These are phyloP conservation scores for Pimpla rufipes DNA, from an alignment of 2,888 invertebrate genomes.

Conservation along the genomic window DNA sequence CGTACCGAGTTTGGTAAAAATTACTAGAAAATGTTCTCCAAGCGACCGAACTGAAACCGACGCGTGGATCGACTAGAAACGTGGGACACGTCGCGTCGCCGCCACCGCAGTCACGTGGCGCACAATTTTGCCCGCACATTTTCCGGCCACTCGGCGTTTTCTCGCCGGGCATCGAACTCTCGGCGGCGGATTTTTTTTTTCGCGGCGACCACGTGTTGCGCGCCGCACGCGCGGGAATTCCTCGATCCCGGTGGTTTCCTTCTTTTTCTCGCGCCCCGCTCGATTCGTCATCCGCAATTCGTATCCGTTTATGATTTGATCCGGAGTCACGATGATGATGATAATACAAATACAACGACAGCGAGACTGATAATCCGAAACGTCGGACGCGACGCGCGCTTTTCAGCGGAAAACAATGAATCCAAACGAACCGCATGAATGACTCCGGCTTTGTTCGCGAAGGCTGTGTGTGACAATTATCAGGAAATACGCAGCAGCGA, in stretches of 20 bases:
- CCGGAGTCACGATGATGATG: neutral
- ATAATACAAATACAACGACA: neutral
- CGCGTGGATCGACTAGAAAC: neutral
- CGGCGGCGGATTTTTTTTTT: neutral
- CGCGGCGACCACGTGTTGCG: neutral
- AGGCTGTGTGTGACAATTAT: neutral
- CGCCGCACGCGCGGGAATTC: neutral
- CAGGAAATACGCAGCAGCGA: neutral
- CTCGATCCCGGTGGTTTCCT: neutral
- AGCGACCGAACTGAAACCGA: too few relatives aligned
- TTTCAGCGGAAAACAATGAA: conserved; percentile 17
- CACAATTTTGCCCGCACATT: conserved; percentile 30
- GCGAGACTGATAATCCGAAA: neutral
- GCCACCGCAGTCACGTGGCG: conserved; percentile 6
- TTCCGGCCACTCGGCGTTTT: neutral
- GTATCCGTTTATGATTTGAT: neutral
- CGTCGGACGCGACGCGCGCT: neutral
- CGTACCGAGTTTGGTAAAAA: too few relatives aligned
- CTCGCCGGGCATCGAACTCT: conserved; percentile 35
- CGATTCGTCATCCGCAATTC: conserved; percentile 13
- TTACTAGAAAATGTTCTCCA: too few relatives aligned
- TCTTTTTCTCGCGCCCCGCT: neutral
- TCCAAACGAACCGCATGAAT: conserved; percentile 10
- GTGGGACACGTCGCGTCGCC: conserved; percentile 43
- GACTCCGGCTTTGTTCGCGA: conserved; percentile 1